phyloP scores from a whole-genome alignment of 2,888 invertebrate genomes.

The Ceriagrion tenellum region DNA sequence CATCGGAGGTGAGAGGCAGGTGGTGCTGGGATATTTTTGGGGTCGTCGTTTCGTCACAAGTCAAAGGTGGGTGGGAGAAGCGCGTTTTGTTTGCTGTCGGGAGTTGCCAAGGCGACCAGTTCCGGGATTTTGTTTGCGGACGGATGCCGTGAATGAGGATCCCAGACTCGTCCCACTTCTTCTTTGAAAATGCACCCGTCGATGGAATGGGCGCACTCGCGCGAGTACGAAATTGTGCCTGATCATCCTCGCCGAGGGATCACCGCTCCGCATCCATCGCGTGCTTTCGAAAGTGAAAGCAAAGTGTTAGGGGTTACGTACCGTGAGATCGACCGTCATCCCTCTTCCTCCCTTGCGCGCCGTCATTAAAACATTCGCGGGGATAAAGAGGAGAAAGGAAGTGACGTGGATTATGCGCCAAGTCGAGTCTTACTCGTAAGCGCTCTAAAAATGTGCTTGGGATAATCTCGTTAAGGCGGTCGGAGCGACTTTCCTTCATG shows the following conservation, averaged over 20 bases:
- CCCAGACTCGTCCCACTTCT: background rate
- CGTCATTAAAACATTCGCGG: background rate
- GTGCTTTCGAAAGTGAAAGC: constrained; percentile 16
- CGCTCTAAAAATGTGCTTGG: background rate
- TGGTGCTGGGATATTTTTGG: too few relatives aligned
- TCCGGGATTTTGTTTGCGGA: background rate
- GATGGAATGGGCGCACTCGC: background rate
- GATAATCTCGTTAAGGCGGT: background rate
- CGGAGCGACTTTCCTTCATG: too few relatives aligned
- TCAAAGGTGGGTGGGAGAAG: too few relatives aligned
- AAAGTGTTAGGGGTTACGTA: background rate
- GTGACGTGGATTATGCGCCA: background rate
- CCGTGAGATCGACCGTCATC: background rate
- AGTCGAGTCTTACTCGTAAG: background rate
- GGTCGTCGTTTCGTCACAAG: background rate
- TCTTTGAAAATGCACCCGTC: background rate
- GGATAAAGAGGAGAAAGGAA: background rate
- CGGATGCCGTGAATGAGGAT: background rate
- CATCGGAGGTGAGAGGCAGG: background rate
- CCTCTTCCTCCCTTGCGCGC: background rate
- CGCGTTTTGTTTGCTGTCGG: background rate
- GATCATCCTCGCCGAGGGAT: background rate
- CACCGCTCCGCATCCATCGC: background rate
- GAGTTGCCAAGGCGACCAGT: background rate
- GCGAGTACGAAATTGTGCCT: background rate